Percentiles rank a stretch among this genome's conserved stretches.
Conservation (phyloP, 2,113 vertebrate species). For the Sceloporus tristichus region DNA sequence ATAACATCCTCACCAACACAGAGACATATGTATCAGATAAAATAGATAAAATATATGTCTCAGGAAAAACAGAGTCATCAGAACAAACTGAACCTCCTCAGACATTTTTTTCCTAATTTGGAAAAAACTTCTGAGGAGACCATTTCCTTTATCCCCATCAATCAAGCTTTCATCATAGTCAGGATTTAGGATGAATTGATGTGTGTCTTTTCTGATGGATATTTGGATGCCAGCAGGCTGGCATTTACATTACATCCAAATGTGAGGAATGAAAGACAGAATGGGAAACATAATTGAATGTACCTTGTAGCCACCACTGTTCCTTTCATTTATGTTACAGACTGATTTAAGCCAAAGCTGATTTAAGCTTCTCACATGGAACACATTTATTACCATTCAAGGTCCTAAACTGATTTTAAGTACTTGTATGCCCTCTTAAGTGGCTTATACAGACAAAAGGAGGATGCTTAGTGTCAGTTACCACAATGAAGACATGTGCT, state of each 20-base stretch:
- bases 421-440: not conserved
- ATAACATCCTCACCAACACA: too few species aligned
- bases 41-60: too few species aligned
- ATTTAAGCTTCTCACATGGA: not conserved
- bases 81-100: too few species aligned
- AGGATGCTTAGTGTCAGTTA: constrained; percentile 4
- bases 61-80: too few species aligned
- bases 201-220: not conserved
- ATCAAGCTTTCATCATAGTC: not conserved
- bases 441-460: constrained; percentile 1
- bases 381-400: not conserved
- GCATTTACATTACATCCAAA: not conserved
- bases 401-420: constrained; percentile 3
- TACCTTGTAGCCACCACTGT: not conserved
- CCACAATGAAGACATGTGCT: not conserved
- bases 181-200: too few species aligned
- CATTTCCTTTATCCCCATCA: too few species aligned
- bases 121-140: too few species aligned
- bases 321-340: not conserved
- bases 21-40: too few species aligned
- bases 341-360: constrained; percentile 1
- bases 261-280: not conserved
- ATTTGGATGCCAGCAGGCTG: not conserved
- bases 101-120: too few species aligned
- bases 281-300: not conserved